Conservation (phyloP, 2,113 vertebrate species). For the Numenius arquata region DNA sequence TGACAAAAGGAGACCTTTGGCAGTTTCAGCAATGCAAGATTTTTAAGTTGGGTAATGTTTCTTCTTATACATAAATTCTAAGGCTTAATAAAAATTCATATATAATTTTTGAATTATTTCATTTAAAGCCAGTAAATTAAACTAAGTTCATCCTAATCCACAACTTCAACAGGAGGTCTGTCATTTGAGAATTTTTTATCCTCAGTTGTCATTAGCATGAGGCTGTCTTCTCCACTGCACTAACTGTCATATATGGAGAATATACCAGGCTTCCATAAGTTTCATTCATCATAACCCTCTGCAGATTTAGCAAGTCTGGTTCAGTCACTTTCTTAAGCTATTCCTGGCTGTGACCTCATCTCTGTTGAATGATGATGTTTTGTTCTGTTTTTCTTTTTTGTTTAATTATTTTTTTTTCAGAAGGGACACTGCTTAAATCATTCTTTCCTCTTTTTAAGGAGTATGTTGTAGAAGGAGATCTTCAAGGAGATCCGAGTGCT, state of each 20-base stretch:
- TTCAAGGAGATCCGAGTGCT: conserved; percentile 45
- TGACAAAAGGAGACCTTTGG: neutral
- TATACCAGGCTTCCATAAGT: neutral
- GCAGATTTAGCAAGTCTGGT: neutral
- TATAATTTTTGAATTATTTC: neutral
- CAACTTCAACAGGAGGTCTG: neutral
- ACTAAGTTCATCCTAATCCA: neutral
- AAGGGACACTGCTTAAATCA: neutral
- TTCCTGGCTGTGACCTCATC: neutral
- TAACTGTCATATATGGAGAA: neutral
- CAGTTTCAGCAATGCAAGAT: neutral
- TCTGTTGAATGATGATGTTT: neutral
- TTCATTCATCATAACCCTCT: neutral
- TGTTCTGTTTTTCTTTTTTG: neutral
- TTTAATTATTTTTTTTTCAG: neutral
- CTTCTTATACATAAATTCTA: neutral
- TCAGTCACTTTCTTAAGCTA: neutral
- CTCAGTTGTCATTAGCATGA: neutral
- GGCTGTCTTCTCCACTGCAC: neutral
- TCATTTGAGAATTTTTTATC: neutral
- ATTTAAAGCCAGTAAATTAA: neutral
- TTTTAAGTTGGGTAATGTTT: neutral
- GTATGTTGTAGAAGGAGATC: neutral
- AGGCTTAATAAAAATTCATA: neutral
- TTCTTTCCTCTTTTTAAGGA: neutral